Percentiles rank a stretch among this genome's conserved stretches.
Conservation (phyloP, 1,140 invertebrate species). For the Pollicipes pollicipes region DNA sequence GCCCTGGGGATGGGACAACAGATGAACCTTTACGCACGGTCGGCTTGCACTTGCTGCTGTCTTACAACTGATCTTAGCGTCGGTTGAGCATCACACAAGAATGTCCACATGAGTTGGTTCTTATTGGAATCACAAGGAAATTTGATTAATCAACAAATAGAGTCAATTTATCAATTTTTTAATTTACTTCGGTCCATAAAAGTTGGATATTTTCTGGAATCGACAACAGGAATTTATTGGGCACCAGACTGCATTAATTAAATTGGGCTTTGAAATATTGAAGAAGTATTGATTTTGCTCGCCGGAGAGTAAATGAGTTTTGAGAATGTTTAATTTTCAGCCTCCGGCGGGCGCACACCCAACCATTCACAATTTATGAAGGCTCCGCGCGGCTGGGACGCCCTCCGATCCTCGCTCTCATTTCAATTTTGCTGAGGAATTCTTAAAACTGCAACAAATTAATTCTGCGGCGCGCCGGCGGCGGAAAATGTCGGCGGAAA, state of each 20-base stretch:
- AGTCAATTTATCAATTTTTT: slow-evolving; percentile 1
- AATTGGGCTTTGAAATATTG: slow-evolving; percentile 2
- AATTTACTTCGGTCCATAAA: slow-evolving; percentile 1
- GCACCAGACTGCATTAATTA: neutral
- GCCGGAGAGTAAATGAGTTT: slow-evolving; percentile 1
- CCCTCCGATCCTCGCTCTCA: neutral
- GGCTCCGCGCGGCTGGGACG: too few relatives aligned
- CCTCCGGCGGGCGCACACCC: too few relatives aligned
- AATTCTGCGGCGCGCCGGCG: neutral
- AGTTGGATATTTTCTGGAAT: neutral
- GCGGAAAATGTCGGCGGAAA: neutral
- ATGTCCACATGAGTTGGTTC: neutral
- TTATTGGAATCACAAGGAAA: neutral
- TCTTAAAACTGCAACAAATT: slow-evolving; percentile 2
- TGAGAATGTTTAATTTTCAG: neutral
- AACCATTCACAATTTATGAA: neutral
- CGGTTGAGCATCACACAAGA: neutral
- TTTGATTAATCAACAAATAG: neutral
- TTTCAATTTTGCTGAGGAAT: neutral
- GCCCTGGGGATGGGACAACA: too few relatives aligned
- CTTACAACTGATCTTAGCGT: too few relatives aligned
- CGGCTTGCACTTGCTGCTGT: too few relatives aligned
- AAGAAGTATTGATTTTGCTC: neutral
- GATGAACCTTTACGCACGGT: too few relatives aligned
- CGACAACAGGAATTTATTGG: slow-evolving; percentile 1